Percentiles rank a stretch among this genome's conserved stretches.
phyloP scores from a whole-genome alignment of 2,797 vertebrate species.

The Synaphobranchus kaupii region DNA sequence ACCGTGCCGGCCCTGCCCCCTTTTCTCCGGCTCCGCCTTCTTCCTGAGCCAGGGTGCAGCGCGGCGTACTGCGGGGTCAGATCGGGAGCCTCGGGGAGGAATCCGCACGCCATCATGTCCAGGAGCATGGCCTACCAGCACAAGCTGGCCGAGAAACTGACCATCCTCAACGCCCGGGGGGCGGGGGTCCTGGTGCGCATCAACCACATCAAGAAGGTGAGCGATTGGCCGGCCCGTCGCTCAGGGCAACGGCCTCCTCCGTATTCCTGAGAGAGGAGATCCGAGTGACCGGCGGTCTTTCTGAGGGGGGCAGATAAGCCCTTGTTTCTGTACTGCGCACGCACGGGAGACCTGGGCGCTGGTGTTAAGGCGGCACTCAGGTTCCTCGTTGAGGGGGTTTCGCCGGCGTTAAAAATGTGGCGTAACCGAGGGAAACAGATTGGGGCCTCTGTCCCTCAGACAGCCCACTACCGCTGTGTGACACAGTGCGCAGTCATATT shows the following conservation, averaged over 20 bases:
- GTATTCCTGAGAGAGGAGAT: conserved; percentile 6
- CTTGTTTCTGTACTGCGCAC: neutral
- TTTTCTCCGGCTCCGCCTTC: conserved; percentile 41
- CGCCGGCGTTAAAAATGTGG: neutral
- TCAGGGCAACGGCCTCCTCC: neutral
- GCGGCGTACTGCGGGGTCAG: conserved; percentile 36
- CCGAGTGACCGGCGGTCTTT: neutral
- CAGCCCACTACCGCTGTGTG: neutral
- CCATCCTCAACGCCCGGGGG: conserved; percentile 86
- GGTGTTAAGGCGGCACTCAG: neutral
- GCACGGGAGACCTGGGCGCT: neutral
- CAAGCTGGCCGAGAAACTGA: conserved; percentile 90
- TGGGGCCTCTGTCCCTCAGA: neutral
- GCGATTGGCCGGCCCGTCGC: conserved; percentile 23
- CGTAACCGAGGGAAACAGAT: neutral
- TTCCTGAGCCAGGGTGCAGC: conserved; percentile 57
- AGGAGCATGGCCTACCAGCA: conserved; percentile 83
- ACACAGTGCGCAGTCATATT: neutral
- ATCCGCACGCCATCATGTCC: conserved; percentile 55
- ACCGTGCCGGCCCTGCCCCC: conserved; percentile 36
- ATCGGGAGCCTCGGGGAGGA: conserved; percentile 21
- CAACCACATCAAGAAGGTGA: conserved; percentile 93
- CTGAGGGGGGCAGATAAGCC: neutral
- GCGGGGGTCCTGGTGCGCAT: conserved; percentile 84
- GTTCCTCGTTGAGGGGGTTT: neutral